Conservation (phyloP, 2,888 invertebrate species). For the Drosophila niveifrons region DNA sequence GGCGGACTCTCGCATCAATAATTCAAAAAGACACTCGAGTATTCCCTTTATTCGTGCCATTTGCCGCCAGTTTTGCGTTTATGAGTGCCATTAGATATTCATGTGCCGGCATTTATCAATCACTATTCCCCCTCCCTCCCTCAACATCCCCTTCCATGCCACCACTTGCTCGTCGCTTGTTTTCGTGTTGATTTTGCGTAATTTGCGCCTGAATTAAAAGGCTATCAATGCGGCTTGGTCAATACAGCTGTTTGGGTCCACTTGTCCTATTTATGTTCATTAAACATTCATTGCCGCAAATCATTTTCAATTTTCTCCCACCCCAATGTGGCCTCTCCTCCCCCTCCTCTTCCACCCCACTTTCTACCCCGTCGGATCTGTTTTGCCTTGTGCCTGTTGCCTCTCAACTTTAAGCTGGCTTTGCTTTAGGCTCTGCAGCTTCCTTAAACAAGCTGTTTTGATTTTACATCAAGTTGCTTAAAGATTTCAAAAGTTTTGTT, state of each 20-base stretch:
- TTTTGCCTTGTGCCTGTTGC: background rate
- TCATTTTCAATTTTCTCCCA: constrained; percentile 55
- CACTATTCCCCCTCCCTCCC: constrained; percentile 37
- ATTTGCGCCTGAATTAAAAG: constrained; percentile 76
- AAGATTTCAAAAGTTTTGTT: background rate
- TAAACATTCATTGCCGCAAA: constrained; percentile 71
- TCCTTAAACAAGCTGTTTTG: background rate
- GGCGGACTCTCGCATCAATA: constrained; percentile 63
- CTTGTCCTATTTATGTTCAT: constrained; percentile 72
- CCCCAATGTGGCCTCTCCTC: background rate
- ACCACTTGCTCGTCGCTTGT: constrained; percentile 14
- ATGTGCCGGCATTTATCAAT: constrained; percentile 68
- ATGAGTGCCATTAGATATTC: constrained; percentile 64
- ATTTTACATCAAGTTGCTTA: background rate
- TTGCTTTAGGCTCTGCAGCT: background rate
- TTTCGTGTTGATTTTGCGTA: constrained; percentile 76
- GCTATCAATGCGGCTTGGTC: constrained; percentile 62
- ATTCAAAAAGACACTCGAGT: constrained; percentile 74
- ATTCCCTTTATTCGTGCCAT: constrained; percentile 63
- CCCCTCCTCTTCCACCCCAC: no score
- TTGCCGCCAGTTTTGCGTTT: constrained; percentile 31
- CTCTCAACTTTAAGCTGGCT: background rate
- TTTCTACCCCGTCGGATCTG: background rate
- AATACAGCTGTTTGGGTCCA: constrained; percentile 36
- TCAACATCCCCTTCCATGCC: background rate